These are phyloP conservation scores for Elegia similella DNA, from an alignment of 2,888 invertebrate genomes.

Conservation along the genomic window DNA sequence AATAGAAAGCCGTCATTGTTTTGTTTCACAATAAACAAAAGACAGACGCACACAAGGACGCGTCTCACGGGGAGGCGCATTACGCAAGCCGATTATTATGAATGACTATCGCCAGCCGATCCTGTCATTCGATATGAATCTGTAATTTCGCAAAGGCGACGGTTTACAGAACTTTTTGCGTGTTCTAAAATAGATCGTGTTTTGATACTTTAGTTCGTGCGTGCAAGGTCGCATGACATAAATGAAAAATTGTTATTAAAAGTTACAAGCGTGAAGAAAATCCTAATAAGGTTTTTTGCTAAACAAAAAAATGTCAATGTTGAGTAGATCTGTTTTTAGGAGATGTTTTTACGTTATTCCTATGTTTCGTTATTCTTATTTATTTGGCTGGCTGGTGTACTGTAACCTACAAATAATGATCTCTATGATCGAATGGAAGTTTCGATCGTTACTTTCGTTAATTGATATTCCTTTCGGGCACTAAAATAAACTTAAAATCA, in stretches of 20 bases:
- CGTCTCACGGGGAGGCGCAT: slow-evolving; percentile 40
- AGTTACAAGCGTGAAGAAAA: background rate
- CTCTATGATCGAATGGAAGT: no score
- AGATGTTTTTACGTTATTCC: no score
- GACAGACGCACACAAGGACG: slow-evolving; percentile 44
- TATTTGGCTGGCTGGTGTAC: no score
- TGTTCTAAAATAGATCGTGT: slow-evolving; percentile 5
- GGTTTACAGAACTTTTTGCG: background rate
- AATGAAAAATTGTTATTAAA: background rate
- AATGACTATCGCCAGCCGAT: background rate
- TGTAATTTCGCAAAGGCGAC: background rate
- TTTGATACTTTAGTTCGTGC: slow-evolving; percentile 4
- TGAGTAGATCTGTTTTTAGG: no score
- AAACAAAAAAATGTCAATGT: no score
- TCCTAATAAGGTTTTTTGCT: background rate
- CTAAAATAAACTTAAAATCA: no score
- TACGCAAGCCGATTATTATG: slow-evolving; percentile 19
- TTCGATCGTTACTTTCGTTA: no score
- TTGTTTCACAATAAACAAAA: slow-evolving; percentile 44
- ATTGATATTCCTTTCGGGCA: no score
- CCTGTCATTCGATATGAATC: background rate
- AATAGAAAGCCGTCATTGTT: slow-evolving; percentile 60
- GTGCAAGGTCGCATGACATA: background rate
- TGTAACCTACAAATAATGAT: no score
- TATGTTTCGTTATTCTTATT: no score